phyloP scores from a whole-genome alignment of 2,113 vertebrate genomes.

The Terrapene triunguis region DNA sequence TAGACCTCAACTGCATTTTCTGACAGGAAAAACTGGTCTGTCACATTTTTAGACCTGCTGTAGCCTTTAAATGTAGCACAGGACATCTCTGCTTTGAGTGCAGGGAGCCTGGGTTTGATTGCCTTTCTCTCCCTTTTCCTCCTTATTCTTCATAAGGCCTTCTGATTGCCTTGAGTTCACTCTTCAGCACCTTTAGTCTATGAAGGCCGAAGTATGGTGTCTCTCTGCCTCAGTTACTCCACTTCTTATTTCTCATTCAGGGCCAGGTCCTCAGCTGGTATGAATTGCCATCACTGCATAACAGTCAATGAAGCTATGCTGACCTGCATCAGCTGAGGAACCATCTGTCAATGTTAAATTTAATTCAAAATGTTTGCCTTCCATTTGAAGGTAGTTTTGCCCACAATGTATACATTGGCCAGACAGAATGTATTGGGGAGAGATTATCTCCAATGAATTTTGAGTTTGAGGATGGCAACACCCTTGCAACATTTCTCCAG shows the following conservation, averaged over 20 bases:
- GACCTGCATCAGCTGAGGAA: no score
- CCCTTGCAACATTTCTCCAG: background rate
- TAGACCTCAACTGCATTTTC: background rate
- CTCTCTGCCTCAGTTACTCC: fast-evolving
- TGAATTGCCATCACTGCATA: fast-evolving
- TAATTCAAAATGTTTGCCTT: background rate
- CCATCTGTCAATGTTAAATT: background rate
- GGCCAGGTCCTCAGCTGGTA: background rate
- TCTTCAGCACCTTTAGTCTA: background rate
- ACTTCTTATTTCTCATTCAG: background rate
- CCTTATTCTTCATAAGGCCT: background rate
- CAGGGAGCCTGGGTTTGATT: fast-evolving
- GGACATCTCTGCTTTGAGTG: background rate
- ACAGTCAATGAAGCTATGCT: background rate
- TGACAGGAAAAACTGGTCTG: background rate
- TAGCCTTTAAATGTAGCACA: no score
- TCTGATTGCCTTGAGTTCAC: background rate
- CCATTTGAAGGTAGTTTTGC: background rate
- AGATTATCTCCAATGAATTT: fast-evolving
- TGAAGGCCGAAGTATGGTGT: background rate
- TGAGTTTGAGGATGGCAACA: fast-evolving
- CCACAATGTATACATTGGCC: background rate
- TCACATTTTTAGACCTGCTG: no score
- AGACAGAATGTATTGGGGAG: background rate
- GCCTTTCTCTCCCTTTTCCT: background rate